Evolutionary conservation across 1,140 invertebrate species (phyloP), one percentile per base, ranked within the genome.

Genomic region (Diorhabda carinulata): DNA sequence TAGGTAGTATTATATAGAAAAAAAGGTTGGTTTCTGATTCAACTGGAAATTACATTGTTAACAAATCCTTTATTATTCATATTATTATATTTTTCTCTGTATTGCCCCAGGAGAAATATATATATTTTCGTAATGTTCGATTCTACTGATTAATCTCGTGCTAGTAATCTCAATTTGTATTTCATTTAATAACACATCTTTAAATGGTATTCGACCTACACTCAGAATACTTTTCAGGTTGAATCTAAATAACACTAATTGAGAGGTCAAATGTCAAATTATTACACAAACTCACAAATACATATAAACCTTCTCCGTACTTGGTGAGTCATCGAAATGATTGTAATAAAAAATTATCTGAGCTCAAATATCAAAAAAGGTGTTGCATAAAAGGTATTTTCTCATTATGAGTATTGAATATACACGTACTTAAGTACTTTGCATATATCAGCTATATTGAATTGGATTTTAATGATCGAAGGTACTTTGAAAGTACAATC

Each of bases 281-380:
- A 52, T 52, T 52, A 52, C 47, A 52, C 47, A 52, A 52, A 52
- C 47, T 52, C 47, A 52, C 6, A 25, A 25, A 25, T 25, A 25
- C 25, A 52, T 52, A 52, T 52, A 8, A 52, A 52, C 6, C 47
- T 52, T 52, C 47, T 52, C 47, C n/a, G 47, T 6, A 2, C 47
- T 52, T 52, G 47, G n/a, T 52, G 47, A 52, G 2, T 52, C 47
- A 52, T 52, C 47, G n/a, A 52, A n/a, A 52, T 52, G 47, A 52
- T n/a, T 52, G 47, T 52, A 52, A 52, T 52, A 52, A 52, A 52
- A 25, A 52, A 52, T n/a, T 52, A 52, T n/a, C n/a, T 52, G 47
- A 52, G n/a, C n/a, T 52, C n/a, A 8, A 52, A 52, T 52, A n/a
- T n/a, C n/a, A 25, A 52, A 52, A 52, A 52, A 52, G 47, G 6